These are phyloP conservation scores for Gobio gobio DNA, from an alignment of 2,113 vertebrate species.

Conservation along the genomic window DNA sequence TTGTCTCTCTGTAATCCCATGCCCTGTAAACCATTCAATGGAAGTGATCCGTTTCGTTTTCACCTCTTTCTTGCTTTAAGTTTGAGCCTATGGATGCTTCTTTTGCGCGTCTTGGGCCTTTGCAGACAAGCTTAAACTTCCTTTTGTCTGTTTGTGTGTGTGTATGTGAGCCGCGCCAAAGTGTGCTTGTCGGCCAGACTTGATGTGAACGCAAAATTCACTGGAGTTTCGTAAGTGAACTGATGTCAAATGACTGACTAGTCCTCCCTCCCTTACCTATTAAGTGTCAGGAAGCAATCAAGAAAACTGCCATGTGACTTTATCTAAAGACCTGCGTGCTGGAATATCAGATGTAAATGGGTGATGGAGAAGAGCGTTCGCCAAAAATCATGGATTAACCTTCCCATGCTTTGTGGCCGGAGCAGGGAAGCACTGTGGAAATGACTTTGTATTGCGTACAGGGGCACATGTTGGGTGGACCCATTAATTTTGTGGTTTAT, in stretches of 20 bases:
- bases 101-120: slow-evolving; percentile 58
- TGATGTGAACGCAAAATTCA: slow-evolving; percentile 65
- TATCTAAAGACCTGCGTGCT: slow-evolving; percentile 59
- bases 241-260: slow-evolving; percentile 48
- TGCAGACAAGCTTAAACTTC: slow-evolving; percentile 54
- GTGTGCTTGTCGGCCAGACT: slow-evolving; percentile 64
- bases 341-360: slow-evolving; percentile 60
- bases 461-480: slow-evolving; percentile 32
- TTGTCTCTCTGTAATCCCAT: slow-evolving; percentile 61
- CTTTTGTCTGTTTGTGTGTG: slow-evolving; percentile 41
- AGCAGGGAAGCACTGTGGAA: slow-evolving; percentile 35
- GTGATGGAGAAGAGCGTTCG: slow-evolving; percentile 6
- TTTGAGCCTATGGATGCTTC: slow-evolving; percentile 59
- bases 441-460: not conserved
- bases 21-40: slow-evolving; percentile 56
- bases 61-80: slow-evolving; percentile 52
- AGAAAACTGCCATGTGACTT: slow-evolving; percentile 63
- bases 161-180: slow-evolving; percentile 52
- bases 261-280: slow-evolving; percentile 30
- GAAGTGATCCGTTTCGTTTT: slow-evolving; percentile 58
- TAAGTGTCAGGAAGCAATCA: slow-evolving; percentile 61
- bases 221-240: slow-evolving; percentile 58
- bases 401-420: slow-evolving; percentile 5
- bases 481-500: slow-evolving; percentile 33
- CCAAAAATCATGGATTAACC: slow-evolving; percentile 25